Base-by-base conservation (phyloP, 1,140 invertebrate species). In the Eurosta solidaginis region DNA sequence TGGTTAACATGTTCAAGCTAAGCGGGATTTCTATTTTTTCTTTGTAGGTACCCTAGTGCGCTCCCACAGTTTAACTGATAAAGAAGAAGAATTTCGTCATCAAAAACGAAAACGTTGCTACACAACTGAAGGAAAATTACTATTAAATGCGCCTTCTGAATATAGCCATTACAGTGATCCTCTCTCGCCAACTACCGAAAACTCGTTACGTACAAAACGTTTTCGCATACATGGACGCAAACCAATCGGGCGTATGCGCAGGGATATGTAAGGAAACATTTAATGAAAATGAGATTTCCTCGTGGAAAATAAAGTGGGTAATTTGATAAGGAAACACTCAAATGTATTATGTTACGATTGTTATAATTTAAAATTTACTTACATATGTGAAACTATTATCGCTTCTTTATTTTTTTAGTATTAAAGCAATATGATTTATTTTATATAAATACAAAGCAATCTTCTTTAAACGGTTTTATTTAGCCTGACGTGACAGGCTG, bases 71-170 rank as follows among this genome's bases (percentile, higher is more conserved):
- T 20, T 79, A 44, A 78, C 29, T 75, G 77, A 82, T 40, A 80
- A 81, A 50, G 78, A 81, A 49, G 77, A 78, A 1, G 79, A 85
- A 45, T n/a, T 79, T 12, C 81, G 81, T 44, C 77, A 45, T 33
- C 77, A 84, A n/a, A 86, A 86, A 76, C 83, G 85, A 2, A 86
- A 86, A 45, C 83, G 85, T 12, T 85, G 85, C 0, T 83, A 86
- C 29, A 86, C 85, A 4, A 76, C 83, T 45, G 85, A 86, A 40
- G 82, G 29, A 52, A 82, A 82, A 29, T 83, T 81, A 50, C 74
- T 52, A 12, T 45, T 52, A 40, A 6, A 27, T 14, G 25, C 12
- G 25, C 17, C 40, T 4, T 22, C 54, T 10, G n/a, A 44, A 75
- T 29, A n/a, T n/a, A n/a, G 49, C 20, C 47, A 76, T 50, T 49